A percentile compares a stretch with the other conserved stretches of the same genome.
Evolutionary conservation across 2,113 vertebrate species (phyloP).

Genomic region (sheep (Ovis aries)): DNA sequence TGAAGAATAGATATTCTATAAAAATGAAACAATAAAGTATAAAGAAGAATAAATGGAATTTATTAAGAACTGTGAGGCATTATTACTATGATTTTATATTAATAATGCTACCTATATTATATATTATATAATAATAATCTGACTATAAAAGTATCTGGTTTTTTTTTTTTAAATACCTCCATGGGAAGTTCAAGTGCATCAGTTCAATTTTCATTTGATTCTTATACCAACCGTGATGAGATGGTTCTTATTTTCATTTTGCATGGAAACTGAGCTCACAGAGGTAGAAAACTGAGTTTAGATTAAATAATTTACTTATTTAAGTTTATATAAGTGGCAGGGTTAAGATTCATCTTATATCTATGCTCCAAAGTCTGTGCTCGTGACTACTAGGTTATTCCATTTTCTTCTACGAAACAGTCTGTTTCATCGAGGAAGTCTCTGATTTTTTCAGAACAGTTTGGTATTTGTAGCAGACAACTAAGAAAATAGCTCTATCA

Average conservation of each 20-base stretch:
- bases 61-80: neutral
- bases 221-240: neutral
- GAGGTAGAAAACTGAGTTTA: neutral
- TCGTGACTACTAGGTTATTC: neutral
- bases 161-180: neutral
- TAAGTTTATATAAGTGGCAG: neutral
- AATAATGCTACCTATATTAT: neutral
- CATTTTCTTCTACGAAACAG: neutral
- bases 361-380: neutral
- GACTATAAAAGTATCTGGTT: neutral
- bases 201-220: constrained; percentile 19
- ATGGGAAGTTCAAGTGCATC: neutral
- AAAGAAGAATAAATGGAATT: neutral
- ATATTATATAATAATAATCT: neutral
- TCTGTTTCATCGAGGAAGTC: neutral
- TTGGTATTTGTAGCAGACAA: neutral
- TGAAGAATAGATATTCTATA: neutral
- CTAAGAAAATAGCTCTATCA: neutral
- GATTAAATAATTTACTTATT: neutral
- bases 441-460: neutral
- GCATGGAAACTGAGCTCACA: neutral
- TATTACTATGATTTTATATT: neutral
- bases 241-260: neutral
- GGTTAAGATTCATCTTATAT: neutral
- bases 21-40: neutral